Evolutionary conservation across 2,113 vertebrate genomes (phyloP), one percentile per base, ranked within the genome.

Genomic region (Stigmatopora nigra): DNA sequence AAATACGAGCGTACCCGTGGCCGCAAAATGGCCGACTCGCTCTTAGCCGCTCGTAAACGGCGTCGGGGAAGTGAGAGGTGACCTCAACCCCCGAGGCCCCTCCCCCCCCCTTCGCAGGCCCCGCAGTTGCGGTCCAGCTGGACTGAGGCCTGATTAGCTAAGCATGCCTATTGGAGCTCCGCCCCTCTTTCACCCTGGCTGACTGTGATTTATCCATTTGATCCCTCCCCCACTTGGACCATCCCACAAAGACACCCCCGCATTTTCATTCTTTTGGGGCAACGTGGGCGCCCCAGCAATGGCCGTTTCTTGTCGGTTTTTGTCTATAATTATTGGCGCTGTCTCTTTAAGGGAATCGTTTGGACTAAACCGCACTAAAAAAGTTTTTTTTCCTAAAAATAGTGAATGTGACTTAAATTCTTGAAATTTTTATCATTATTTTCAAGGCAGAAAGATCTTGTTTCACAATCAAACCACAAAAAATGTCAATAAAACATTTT

Each of bases 1-100:
- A 81, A 86, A 86, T 83, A 81, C 76, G 78, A 75, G 77, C 67
- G n/a, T 9, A 38, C 69, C 64, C 69, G 61, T 72, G 64, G 82
- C 11, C 38, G 36, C 56, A 78, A 81, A 82, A 82, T 73, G 78
- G 65, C 59, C 58, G 63, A 59, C 16, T 51, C 60, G 67, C 63
- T 68, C 17, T 13, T 60, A 0, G 48, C 12, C 44, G 3, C 48
- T 59, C 60, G 67, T 76, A 52, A 69, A 66, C 68, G 25, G 10
- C 46, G 61, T 65, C n/a, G 46, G 53, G 78, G 73, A 59, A 69
- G 74, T 63, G 74, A 77, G n/a, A 46, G 5, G 72, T 89, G 87
- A 87, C 84, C 78, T 83, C 86, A 82, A 84, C 78, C 81, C 75
- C 61, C 83, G 75, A 77, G 80, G 68, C 83, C 82, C 80, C 59